phyloP scores from a whole-genome alignment of 2,888 invertebrate species.

The Volucella bombylans region DNA sequence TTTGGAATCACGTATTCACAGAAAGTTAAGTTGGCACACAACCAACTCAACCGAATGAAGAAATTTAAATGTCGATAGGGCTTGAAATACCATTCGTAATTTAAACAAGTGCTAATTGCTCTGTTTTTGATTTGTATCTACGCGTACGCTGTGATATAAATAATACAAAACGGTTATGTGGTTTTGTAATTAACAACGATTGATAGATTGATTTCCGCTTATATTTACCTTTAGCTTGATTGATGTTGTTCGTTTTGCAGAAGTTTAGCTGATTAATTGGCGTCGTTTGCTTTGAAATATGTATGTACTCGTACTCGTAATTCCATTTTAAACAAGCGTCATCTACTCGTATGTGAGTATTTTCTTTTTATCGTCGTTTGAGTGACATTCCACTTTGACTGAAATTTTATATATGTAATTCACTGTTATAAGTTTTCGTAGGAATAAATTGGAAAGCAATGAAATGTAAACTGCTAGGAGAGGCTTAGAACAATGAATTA shows the following conservation, averaged over 20 bases:
- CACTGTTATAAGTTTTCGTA: too few relatives aligned
- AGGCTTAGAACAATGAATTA: too few relatives aligned
- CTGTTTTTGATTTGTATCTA: constrained; percentile 19
- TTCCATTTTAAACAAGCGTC: too few relatives aligned
- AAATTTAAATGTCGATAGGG: neutral
- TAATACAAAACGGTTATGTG: neutral
- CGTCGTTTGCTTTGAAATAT: too few relatives aligned
- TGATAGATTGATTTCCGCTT: constrained; percentile 19
- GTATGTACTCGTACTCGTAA: too few relatives aligned
- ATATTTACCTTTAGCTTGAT: neutral
- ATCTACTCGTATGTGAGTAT: too few relatives aligned
- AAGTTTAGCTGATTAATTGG: too few relatives aligned
- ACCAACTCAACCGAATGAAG: neutral
- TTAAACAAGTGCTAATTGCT: constrained; percentile 40
- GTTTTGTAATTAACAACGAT: neutral
- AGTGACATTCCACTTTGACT: too few relatives aligned
- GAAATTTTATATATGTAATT: too few relatives aligned
- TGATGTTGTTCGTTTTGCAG: neutral
- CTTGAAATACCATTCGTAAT: neutral
- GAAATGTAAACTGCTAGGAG: too few relatives aligned
- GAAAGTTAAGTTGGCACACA: constrained; percentile 22
- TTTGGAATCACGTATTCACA: constrained; percentile 36
- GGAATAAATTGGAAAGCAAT: too few relatives aligned
- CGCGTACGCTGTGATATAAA: neutral
- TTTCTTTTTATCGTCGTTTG: too few relatives aligned